Conservation (phyloP, 1,140 invertebrate genomes). For the Pachyrhynchus sulphureomaculatus region DNA sequence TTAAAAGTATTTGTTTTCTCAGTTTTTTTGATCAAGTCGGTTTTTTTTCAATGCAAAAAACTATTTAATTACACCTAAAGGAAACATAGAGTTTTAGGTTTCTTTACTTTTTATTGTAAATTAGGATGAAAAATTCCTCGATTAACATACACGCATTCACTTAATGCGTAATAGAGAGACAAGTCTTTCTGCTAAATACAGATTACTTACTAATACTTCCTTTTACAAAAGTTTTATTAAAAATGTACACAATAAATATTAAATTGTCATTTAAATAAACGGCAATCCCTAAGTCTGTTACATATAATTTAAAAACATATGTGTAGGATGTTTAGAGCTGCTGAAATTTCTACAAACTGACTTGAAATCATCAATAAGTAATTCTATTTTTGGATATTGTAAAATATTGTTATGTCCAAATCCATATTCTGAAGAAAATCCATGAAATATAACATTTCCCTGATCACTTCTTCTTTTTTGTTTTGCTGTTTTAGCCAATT, state of each 20-base stretch:
- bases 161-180: no score
- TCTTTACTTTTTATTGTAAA: no score
- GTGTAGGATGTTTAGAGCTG: neutral
- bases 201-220: no score
- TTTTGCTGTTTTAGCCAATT: slow-evolving; percentile 46
- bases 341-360: slow-evolving; percentile 11
- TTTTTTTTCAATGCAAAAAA: no score
- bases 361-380: slow-evolving; percentile 12
- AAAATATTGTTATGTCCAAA: slow-evolving; percentile 32
- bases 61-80: no score
- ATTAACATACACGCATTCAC: no score
- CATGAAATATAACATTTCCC: slow-evolving; percentile 37
- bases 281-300: neutral
- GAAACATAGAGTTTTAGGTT: no score
- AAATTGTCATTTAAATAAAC: slow-evolving; percentile 7
- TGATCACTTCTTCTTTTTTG: slow-evolving; percentile 17
- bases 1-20: no score
- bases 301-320: neutral
- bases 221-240: no score
- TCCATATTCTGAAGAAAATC: slow-evolving; percentile 30
- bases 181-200: no score
- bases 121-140: no score
- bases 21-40: no score
- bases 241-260: neutral
- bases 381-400: slow-evolving; percentile 1